These are phyloP conservation scores for Mythimna vitellina DNA, from an alignment of 2,888 invertebrate species.

Conservation along the genomic window DNA sequence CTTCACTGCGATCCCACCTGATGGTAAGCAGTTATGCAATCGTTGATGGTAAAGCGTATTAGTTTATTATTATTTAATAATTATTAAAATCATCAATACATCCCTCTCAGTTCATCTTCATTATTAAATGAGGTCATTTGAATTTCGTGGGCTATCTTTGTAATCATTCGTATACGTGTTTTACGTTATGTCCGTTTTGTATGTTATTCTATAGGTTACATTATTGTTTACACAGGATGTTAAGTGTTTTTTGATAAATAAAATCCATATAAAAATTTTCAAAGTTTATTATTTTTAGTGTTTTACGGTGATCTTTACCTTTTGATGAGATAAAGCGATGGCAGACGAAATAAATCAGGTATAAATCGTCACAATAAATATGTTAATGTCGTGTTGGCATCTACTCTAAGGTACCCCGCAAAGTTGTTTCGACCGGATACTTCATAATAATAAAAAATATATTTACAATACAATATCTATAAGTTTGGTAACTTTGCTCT, in stretches of 20 bases:
- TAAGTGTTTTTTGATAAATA: constrained; percentile 14
- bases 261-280: constrained; percentile 34
- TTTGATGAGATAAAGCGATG: constrained; percentile 52
- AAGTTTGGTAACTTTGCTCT: constrained; percentile 64
- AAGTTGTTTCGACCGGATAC: constrained; percentile 31
- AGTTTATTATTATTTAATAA: too few species aligned
- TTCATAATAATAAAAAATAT: constrained; percentile 57
- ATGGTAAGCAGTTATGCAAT: too few species aligned
- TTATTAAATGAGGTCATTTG: too few species aligned
- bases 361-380: constrained; percentile 52
- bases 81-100: too few species aligned
- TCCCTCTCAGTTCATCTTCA: too few species aligned
- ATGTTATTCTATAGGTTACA: too few species aligned
- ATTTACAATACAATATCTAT: constrained; percentile 64
- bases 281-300: constrained; percentile 47
- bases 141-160: too few species aligned
- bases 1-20: too few species aligned
- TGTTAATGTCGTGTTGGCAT: constrained; percentile 37
- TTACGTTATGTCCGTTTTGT: too few species aligned
- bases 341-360: constrained; percentile 34
- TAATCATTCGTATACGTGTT: too few species aligned
- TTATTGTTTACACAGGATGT: too few species aligned
- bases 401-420: constrained; percentile 52
- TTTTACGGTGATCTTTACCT: constrained; percentile 40
- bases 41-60: too few species aligned